Percentiles rank a stretch among this genome's conserved stretches.
phyloP scores from a whole-genome alignment of 2,888 invertebrate genomes.

The Ormyrus nitidulus region DNA sequence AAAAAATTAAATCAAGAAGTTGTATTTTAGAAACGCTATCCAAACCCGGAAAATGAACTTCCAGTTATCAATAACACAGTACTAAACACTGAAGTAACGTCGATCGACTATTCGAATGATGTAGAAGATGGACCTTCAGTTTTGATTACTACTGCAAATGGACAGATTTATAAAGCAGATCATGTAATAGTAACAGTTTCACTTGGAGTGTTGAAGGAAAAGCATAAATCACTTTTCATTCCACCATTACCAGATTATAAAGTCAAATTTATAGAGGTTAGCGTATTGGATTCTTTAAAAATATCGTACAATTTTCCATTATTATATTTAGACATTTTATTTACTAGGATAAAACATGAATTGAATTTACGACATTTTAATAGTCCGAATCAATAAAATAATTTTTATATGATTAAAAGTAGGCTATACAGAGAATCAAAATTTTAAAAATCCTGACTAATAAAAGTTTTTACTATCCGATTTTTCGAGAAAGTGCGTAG shows the following conservation, averaged over 20 bases:
- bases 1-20: not conserved
- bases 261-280: slow-evolving; percentile 76
- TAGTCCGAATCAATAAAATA: no score
- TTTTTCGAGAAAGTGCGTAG: no score
- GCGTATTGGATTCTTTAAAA: not conserved
- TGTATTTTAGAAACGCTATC: slow-evolving; percentile 65
- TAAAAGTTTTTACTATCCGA: no score
- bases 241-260: slow-evolving; percentile 79
- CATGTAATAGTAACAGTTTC: slow-evolving; percentile 84
- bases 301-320: no score
- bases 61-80: slow-evolving; percentile 66
- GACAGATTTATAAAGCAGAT: slow-evolving; percentile 77
- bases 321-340: no score
- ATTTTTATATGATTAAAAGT: not conserved
- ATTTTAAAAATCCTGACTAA: no score
- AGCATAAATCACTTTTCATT: slow-evolving; percentile 77
- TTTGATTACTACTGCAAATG: slow-evolving; percentile 60
- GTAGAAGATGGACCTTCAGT: slow-evolving; percentile 67
- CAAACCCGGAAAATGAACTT: slow-evolving; percentile 66
- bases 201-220: slow-evolving; percentile 83
- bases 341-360: no score
- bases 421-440: not conserved
- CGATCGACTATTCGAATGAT: slow-evolving; percentile 62
- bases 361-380: no score
- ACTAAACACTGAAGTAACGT: slow-evolving; percentile 64